Evolutionary conservation across 2,797 vertebrate species (phyloP).

Genomic region (Choloepus didactylus): DNA sequence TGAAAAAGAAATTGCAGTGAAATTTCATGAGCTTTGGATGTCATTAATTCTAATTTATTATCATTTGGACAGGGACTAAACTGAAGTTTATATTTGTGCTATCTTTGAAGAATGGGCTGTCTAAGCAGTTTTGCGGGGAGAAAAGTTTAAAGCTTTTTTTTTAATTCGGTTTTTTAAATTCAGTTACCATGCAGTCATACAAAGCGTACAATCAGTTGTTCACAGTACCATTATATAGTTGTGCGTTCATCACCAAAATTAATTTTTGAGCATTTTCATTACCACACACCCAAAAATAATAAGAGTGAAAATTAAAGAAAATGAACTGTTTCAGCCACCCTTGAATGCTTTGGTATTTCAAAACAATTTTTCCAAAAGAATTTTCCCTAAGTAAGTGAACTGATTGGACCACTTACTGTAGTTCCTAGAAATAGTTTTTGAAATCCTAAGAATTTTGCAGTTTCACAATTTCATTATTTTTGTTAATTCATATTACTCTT

Average conservation of each 20-base stretch:
- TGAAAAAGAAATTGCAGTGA: neutral
- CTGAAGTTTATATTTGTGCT: neutral
- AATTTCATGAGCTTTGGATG: neutral
- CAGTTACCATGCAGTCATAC: too few species aligned
- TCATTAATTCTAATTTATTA: neutral
- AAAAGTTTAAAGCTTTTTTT: neutral
- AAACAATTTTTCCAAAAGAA: neutral
- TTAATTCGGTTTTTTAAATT: too few species aligned
- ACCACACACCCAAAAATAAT: too few species aligned
- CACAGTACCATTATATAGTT: too few species aligned
- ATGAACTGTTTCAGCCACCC: neutral
- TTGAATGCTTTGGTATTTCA: neutral
- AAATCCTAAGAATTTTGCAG: neutral
- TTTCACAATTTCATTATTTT: slow-evolving; percentile 19
- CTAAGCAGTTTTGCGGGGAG: neutral
- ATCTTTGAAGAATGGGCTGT: neutral
- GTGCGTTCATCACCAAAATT: too few species aligned
- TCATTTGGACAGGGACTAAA: neutral
- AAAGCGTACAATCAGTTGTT: too few species aligned
- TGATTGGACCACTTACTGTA: neutral
- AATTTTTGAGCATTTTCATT: too few species aligned
- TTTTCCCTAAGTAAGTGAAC: neutral
- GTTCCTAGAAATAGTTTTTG: neutral
- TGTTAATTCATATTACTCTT: neutral
- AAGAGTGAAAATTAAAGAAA: neutral